Evolutionary conservation across 2,113 vertebrate species (phyloP), one percentile per base, ranked within the genome.

Genomic region (Sclerurus mexicanus): DNA sequence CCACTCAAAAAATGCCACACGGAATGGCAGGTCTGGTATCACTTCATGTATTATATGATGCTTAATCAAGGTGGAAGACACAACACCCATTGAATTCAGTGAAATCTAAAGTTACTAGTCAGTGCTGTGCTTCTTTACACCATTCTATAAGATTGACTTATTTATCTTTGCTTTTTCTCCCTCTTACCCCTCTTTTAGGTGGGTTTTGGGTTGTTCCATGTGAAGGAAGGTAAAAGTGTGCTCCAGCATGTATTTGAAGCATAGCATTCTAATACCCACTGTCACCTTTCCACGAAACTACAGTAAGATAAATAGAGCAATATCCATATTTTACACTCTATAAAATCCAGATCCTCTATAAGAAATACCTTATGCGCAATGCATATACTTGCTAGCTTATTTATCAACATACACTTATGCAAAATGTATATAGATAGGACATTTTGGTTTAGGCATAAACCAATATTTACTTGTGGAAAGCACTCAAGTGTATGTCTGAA

Each of bases 251-350:
- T 79, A 77, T 91, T 93, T 69, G 77, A 95, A 81, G 72, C 89
- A 85, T 82, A 94, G 37, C 77, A 95, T 97, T 97, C 94, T 96
- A 98, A 97, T 97, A 92, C 78, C 40, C 53, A 92, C 94, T 63
- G 52, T 95, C 96, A 97, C 87, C 94, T 97, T 97, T 97, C 93
- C 90, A 92, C 1, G 44, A 96, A 98, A 72, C 83, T 97, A 96
- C 90, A 98, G 97, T 97, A 98, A 98, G 98, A 98, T 98, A 98
- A 97, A 98, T 98, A 97, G 96, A 97, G 95, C 96, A 97, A 98
- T 98, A 98, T 96, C 80, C 92, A 96, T 98, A 98, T 97, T 98
- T 98, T 98, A 98, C 96, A 98, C 96, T 97, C 97, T 98, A 97
- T 98, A 98, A 98, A 98, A 97, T 91, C 92, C 93, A 95, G 91